Base-by-base conservation (phyloP, 2,888 invertebrate genomes). In the Spisula solida region DNA sequence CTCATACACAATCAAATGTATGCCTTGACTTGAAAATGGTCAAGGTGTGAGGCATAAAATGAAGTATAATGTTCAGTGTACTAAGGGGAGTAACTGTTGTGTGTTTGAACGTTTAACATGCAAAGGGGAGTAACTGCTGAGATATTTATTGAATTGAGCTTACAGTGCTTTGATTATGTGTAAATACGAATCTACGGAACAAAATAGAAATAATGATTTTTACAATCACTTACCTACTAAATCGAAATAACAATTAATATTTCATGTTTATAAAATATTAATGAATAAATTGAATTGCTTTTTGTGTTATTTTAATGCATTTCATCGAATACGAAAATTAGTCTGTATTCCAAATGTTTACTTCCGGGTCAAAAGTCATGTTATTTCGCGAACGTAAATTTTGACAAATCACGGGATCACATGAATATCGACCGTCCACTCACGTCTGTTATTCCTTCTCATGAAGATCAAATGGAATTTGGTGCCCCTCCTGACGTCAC, bases 401-500 rank as follows among this genome's bases (percentile, higher is more conserved):
- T 55, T 66, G 48, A 34, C 34, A 82, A 82, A 83, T 87, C 91
- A 87, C 88, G 87, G 84, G 88, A 91, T 88, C 85, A 82, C 86
- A 89, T 91, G 89, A 91, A 87, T 88, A 83, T 90, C 55, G 90
- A 91, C 85, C 85, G 89, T 66, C 85, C 88, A 8, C 75, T 89
- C 16, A 85, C 82, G 51, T 60, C 83, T 85, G 66, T 87, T 60
- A 89, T 90, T 47, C 90, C 92, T 55, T 79, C 78, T 31, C 85
- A 88, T 47, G 89, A 92, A 18, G 90, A 91, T 20, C 75, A 60
- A 29, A 93, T 93, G 93, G 90, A 90, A 55, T 89, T 91, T 60
- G 91, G 86, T 18, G 95, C 94, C 8, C 95, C 95, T 25, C 95
- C 95, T 10, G 95, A 95, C 90, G 95, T 95, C 20, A 95, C 95